Evolutionary conservation across 2,888 invertebrate genomes (phyloP), one percentile per base, ranked within the genome.

Genomic region (Sinhomidia bicolor): DNA sequence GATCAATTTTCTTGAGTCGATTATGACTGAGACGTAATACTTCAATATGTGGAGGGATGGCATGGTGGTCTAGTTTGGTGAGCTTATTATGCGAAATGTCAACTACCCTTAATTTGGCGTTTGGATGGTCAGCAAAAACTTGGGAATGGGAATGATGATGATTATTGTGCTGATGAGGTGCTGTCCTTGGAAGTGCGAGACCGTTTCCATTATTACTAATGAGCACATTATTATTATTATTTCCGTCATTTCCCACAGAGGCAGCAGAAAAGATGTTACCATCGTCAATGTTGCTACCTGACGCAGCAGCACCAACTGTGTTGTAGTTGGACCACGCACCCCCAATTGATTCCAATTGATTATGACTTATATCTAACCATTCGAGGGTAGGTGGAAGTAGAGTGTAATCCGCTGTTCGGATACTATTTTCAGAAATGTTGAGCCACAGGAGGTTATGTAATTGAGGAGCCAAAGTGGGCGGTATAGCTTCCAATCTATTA

Each of bases 311-410:
- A 20, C 36, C 36, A 14, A n/a, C n/a, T n/a, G n/a, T n/a, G n/a
- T 65, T 74, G 54, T 32, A 81, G 32, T 78, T 82, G 32, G 89
- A 65, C 89, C 90, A 90, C 23, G 90, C 88, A 32, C 90, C 90
- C 78, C 93, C 93, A 51, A 94, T 88, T 44, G 92, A 90, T 65
- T 92, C 92, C 29, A 97, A 96, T 94, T 96, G 95, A 94, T 97
- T 97, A 93, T 96, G 95, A 93, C 96, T 96, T 95, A 97, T 96
- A 93, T 97, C 97, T 85, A 97, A 94, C 96, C 96, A 96, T 93
- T 96, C 96, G 65, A 97, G 94, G 93, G 96, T 96, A 1, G 95
- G 93, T 14, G 97, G 97, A 92, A 97, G 95, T 93, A 97, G 95
- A 92, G 96, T 96, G 93, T 96, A 97, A 94, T 97, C 97, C 94